A percentile compares a stretch with the other conserved stretches of the same genome.
These are phyloP conservation scores for Acanthaster planci DNA, from an alignment of 35 echinoderm and acorn worm genomes.

Conservation along the genomic window DNA sequence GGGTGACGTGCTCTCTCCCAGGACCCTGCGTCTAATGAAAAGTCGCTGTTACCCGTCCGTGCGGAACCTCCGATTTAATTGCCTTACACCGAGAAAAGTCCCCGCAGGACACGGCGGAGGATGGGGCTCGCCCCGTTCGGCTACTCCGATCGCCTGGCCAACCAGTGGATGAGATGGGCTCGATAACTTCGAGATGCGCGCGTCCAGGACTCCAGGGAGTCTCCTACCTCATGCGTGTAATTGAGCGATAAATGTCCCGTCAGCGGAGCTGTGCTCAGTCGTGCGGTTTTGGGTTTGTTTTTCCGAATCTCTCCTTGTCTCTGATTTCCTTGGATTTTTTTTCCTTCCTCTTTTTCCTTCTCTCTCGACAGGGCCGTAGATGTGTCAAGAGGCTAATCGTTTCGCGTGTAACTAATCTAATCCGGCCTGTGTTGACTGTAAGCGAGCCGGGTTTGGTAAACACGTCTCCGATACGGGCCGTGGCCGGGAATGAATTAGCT, in stretches of 20 bases:
- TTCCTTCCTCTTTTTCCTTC: not conserved
- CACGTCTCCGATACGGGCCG: conserved; percentile 1
- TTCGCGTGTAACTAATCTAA: conserved; percentile 29
- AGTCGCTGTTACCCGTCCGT: conserved; percentile 27
- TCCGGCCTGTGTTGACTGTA: conserved; percentile 8
- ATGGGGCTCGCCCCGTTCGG: not conserved
- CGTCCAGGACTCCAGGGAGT: not conserved
- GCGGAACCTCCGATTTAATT: conserved; percentile 31
- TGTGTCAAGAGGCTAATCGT: conserved; percentile 22
- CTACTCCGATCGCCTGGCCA: not conserved
- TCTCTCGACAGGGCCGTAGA: too few relatives aligned
- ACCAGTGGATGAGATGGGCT: not conserved
- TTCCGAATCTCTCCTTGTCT: not conserved
- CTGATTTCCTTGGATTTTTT: conserved; percentile 1
- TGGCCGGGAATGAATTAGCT: conserved; percentile 20
- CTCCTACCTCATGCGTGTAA: conserved; percentile 15
- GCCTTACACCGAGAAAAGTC: not conserved
- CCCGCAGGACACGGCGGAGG: not conserved
- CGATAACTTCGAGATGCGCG: conserved; percentile 5
- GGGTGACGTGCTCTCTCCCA: conserved; percentile 16
- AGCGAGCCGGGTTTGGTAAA: conserved; percentile 17
- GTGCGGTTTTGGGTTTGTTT: conserved; percentile 10
- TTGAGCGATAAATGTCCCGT: conserved; percentile 6
- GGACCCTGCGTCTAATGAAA: conserved; percentile 17
- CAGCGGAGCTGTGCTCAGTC: not conserved